Evolutionary conservation across 2,113 vertebrate genomes (phyloP), one percentile per base, ranked within the genome.

Genomic region (Atherinomorus stipes): DNA sequence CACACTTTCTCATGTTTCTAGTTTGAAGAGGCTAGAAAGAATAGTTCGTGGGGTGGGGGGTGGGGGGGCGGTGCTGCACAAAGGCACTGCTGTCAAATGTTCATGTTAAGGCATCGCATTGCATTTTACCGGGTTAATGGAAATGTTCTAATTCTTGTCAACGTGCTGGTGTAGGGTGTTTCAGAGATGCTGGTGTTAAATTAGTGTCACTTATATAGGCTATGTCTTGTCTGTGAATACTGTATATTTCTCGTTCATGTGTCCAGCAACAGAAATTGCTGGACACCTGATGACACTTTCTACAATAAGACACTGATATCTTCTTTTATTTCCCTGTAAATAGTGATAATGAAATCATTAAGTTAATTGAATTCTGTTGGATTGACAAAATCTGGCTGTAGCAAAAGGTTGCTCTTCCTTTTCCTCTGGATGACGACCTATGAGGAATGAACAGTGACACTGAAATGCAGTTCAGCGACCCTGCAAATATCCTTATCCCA

Each of bases 1-100:
- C 57, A 44, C 64, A 78, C 47, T 28, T 54, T 50, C 45, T 64
- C 47, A n/a, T 57, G 23, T 67, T 78, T 58, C 71, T 59, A 44
- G 28, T 74, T 57, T 74, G 78, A 82, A 79, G 59, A 81, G 84
- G 67, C 75, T 68, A 61, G 34, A 71, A 74, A 74, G 67, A 49
- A 80, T n/a, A 68, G 4, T 22, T 0, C 0, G 12, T 2, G 28
- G 13, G 65, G 44, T 34, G n/a, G n/a, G n/a, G n/a, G n/a, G n/a
- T n/a, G n/a, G n/a, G n/a, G n/a, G n/a, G n/a, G n/a, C n/a, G n/a
- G n/a, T 31, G 64, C 61, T 52, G 56, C 25, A 26, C 4, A 28
- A 72, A 21, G 16, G 47, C 7, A 54, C 56, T 50, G 56, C 40
- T 18, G 37, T 28, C 10, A 71, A 58, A 57, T 76, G 63, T 53